These are phyloP conservation scores for Fistularia commersonii DNA, from an alignment of 2,797 vertebrate genomes.

Conservation along the genomic window DNA sequence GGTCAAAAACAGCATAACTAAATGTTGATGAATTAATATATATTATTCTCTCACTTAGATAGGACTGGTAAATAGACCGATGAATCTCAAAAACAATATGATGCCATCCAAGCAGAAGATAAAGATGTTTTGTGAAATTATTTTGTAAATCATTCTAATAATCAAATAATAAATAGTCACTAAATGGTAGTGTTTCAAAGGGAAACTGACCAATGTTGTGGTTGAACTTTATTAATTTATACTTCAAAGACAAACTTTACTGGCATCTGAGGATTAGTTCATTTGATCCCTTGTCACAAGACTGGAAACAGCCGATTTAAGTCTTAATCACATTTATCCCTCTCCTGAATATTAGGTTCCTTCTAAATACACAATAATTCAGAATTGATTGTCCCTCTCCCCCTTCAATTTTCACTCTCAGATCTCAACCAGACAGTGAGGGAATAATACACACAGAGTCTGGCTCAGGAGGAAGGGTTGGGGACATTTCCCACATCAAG, in stretches of 20 bases:
- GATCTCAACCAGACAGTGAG: slow-evolving; percentile 91
- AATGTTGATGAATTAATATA: too few relatives aligned
- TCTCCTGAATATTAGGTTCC: slow-evolving; percentile 40
- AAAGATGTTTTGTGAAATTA: too few relatives aligned
- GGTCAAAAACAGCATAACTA: too few relatives aligned
- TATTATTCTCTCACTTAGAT: too few relatives aligned
- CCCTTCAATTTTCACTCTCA: slow-evolving; percentile 51
- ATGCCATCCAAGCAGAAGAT: too few relatives aligned
- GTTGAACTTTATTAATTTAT: slow-evolving; percentile 43
- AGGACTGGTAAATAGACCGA: too few relatives aligned
- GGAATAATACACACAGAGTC: slow-evolving; percentile 77
- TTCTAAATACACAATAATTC: slow-evolving; percentile 43
- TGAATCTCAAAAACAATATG: too few relatives aligned
- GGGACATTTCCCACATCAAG: slow-evolving; percentile 85
- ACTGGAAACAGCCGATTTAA: slow-evolving; percentile 51
- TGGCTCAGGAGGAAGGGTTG: slow-evolving; percentile 72
- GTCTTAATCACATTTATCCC: slow-evolving; percentile 56
- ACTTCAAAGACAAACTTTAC: slow-evolving; percentile 42
- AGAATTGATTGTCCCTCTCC: slow-evolving; percentile 19
- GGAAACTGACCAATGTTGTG: slow-evolving; percentile 10
- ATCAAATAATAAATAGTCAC: too few relatives aligned
- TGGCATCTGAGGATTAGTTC: slow-evolving; percentile 38
- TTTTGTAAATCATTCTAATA: too few relatives aligned
- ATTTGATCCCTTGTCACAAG: slow-evolving; percentile 55
- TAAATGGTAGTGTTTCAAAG: slow-evolving; percentile 4